A percentile compares a stretch with the other conserved stretches of the same genome.
These are phyloP conservation scores for Nephrotoma guestfalica DNA, from an alignment of 2,888 invertebrate genomes.

Conservation along the genomic window DNA sequence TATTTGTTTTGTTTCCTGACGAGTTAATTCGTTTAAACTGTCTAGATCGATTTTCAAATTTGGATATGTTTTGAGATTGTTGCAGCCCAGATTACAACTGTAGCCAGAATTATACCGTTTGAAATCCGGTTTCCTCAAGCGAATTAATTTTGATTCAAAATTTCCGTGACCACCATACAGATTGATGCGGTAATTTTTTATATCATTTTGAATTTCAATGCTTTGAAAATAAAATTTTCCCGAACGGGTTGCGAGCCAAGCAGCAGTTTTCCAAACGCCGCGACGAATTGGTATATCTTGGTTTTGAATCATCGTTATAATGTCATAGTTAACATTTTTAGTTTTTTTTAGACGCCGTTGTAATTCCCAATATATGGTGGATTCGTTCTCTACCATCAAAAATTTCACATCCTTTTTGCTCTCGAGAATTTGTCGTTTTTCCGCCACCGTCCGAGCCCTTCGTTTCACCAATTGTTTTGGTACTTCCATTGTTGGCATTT, in stretches of 20 bases:
- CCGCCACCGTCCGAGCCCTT: slow-evolving; percentile 38
- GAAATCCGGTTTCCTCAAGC: not conserved
- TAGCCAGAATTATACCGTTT: not conserved
- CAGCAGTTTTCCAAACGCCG: slow-evolving; percentile 27
- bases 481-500: slow-evolving; percentile 25
- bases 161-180: slow-evolving; percentile 26
- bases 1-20: not conserved
- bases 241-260: slow-evolving; percentile 26
- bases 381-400: slow-evolving; percentile 31
- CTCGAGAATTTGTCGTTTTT: slow-evolving; percentile 34
- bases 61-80: not conserved
- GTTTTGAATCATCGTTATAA: slow-evolving; percentile 22
- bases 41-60: not conserved
- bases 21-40: not conserved
- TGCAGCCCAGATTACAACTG: not conserved
- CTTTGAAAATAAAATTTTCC: slow-evolving; percentile 29
- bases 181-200: slow-evolving; percentile 17
- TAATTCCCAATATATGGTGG: slow-evolving; percentile 26
- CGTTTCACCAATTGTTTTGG: slow-evolving; percentile 26
- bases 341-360: slow-evolving; percentile 24
- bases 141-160: slow-evolving; percentile 12
- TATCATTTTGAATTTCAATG: slow-evolving; percentile 14
- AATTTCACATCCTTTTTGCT: slow-evolving; percentile 24
- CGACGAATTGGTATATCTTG: slow-evolving; percentile 26
- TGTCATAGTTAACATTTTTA: slow-evolving; percentile 19